A percentile compares a stretch with the other conserved stretches of the same genome.
Evolutionary conservation across 2,113 vertebrate genomes (phyloP).

Genomic region (Rattus norvegicus): DNA sequence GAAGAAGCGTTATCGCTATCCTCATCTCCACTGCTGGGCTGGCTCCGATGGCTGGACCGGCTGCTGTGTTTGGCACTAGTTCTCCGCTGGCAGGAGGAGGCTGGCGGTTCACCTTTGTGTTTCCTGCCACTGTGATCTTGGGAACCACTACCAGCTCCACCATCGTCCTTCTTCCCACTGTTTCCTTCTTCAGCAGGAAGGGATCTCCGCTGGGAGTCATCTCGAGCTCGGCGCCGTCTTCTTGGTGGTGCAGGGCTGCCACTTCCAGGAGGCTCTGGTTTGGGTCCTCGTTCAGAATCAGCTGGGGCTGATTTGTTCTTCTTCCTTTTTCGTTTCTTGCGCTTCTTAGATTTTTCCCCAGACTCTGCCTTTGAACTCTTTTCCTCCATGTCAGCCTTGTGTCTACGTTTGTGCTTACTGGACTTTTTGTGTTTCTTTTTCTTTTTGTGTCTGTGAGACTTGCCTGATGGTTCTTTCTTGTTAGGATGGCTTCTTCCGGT

Average conservation of each 20-base stretch:
- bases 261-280: conserved; percentile 79
- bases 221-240: conserved; percentile 88
- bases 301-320: conserved; percentile 85
- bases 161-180: conserved; percentile 86
- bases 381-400: conserved; percentile 89
- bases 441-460: conserved; percentile 96
- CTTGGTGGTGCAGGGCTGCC: conserved; percentile 86
- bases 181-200: conserved; percentile 89
- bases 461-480: conserved; percentile 87
- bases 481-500: conserved; percentile 78
- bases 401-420: conserved; percentile 90
- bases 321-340: conserved; percentile 95
- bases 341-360: conserved; percentile 94
- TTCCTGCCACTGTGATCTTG: conserved; percentile 84
- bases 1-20: conserved; percentile 92
- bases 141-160: conserved; percentile 68
- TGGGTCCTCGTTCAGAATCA: conserved; percentile 80
- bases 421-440: conserved; percentile 98
- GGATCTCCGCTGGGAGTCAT: conserved; percentile 86
- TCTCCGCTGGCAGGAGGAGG: conserved; percentile 77
- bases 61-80: conserved; percentile 80
- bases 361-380: conserved; percentile 85
- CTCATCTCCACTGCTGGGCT: conserved; percentile 89
- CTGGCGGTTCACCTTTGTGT: conserved; percentile 75
- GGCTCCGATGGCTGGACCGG: conserved; percentile 77